These are phyloP conservation scores for Thermophis baileyi DNA, from an alignment of 2,113 vertebrate species.

Conservation along the genomic window DNA sequence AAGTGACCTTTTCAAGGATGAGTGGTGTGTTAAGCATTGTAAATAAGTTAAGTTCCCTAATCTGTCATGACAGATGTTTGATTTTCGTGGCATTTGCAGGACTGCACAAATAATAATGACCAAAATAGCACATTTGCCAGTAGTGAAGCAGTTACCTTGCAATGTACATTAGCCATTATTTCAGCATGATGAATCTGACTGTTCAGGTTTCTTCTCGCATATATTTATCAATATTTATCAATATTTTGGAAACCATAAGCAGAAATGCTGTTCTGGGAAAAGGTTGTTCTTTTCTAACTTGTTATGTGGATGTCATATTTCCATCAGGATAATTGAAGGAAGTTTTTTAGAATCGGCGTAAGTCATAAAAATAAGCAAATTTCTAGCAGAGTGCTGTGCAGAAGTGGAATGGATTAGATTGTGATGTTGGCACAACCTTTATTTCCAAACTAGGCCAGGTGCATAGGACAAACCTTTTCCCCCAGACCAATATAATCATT, in stretches of 20 bases:
- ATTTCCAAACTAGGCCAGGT: neutral
- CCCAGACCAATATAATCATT: neutral
- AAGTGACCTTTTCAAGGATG: constrained; percentile 67
- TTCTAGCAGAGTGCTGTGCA: neutral
- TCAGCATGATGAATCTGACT: constrained; percentile 50
- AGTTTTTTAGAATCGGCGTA: constrained; percentile 25
- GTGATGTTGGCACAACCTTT: neutral
- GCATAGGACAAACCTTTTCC: neutral
- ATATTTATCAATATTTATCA: constrained; percentile 61
- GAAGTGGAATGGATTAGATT: neutral
- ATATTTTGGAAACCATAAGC: constrained; percentile 53
- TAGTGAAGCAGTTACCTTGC: constrained; percentile 55
- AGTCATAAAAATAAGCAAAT: neutral
- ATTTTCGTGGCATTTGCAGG: constrained; percentile 72
- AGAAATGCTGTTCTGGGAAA: constrained; percentile 53
- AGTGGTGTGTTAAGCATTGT: constrained; percentile 56
- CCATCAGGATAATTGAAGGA: constrained; percentile 27
- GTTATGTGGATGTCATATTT: constrained; percentile 19
- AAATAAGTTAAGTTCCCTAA: constrained; percentile 53
- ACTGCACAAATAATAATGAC: constrained; percentile 68
- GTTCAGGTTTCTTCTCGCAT: constrained; percentile 10
- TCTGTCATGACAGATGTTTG: constrained; percentile 67
- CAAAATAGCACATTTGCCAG: constrained; percentile 65
- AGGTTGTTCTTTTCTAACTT: constrained; percentile 56
- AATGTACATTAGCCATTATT: constrained; percentile 24